Evolutionary conservation across 2,797 vertebrate genomes (phyloP).

Genomic region (Sternotherus odoratus): DNA sequence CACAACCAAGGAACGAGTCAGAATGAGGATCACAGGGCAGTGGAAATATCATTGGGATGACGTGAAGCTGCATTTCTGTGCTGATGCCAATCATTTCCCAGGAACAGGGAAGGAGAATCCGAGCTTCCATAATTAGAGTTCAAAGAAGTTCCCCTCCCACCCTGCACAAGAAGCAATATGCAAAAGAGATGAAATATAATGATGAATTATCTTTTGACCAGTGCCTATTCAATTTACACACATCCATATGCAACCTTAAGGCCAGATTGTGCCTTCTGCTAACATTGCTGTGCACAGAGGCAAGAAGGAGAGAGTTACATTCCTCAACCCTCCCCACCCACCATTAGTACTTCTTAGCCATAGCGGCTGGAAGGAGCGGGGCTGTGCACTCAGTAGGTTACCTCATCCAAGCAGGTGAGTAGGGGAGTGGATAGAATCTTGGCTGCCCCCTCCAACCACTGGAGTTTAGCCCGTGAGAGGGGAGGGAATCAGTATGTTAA

Average conservation of each 20-base stretch:
- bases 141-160: not conserved
- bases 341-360: not conserved
- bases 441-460: not conserved
- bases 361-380: not conserved
- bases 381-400: not conserved
- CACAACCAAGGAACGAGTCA: not conserved
- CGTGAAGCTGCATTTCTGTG: not conserved
- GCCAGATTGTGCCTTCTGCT: not conserved
- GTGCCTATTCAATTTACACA: not conserved
- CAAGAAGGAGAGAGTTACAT: not conserved
- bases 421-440: not conserved
- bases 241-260: not conserved
- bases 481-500: not conserved
- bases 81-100: constrained; percentile 6
- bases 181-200: not conserved
- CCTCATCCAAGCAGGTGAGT: not conserved
- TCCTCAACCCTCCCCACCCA: not conserved
- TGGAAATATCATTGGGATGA: not conserved
- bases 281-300: not conserved
- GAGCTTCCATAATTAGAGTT: not conserved
- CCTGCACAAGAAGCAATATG: not conserved
- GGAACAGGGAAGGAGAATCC: not conserved
- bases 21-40: rapidly evolving
- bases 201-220: not conserved
- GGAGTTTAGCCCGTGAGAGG: not conserved